Conservation (phyloP, 1,140 invertebrate species). For the Polyergus mexicanus region DNA sequence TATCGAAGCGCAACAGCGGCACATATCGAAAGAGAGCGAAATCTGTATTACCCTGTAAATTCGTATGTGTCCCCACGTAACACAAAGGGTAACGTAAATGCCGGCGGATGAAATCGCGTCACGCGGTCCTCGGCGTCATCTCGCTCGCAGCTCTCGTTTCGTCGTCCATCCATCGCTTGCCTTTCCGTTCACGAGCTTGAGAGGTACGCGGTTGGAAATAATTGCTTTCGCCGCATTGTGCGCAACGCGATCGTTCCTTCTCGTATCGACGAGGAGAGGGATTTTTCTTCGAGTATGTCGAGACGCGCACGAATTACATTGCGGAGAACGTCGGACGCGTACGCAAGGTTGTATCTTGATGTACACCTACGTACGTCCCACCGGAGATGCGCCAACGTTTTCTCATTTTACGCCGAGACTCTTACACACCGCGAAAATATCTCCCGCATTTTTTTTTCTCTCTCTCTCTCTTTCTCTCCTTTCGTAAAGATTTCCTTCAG, state of each 20-base stretch:
- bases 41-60: constrained; percentile 34
- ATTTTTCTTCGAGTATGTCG: constrained; percentile 42
- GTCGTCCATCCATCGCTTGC: constrained; percentile 23
- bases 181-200: constrained; percentile 57
- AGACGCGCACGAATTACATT: constrained; percentile 24
- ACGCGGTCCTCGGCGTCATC: constrained; percentile 48
- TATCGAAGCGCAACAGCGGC: neutral
- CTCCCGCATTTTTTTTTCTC: neutral
- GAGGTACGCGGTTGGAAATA: constrained; percentile 44
- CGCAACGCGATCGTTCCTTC: constrained; percentile 66
- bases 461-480: neutral
- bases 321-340: constrained; percentile 24
- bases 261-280: constrained; percentile 30
- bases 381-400: constrained; percentile 26
- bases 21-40: neutral
- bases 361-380: constrained; percentile 7
- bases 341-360: constrained; percentile 45
- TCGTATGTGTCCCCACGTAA: neutral
- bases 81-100: constrained; percentile 49
- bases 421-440: constrained; percentile 49
- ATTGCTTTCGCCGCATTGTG: constrained; percentile 71
- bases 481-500: constrained; percentile 47
- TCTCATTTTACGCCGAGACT: constrained; percentile 49
- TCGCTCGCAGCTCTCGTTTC: constrained; percentile 50
- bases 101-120: constrained; percentile 32